Percentiles rank a stretch among this genome's conserved stretches.
Conservation (phyloP, 1,140 invertebrate genomes). For the Hydropsyche tenuis region DNA sequence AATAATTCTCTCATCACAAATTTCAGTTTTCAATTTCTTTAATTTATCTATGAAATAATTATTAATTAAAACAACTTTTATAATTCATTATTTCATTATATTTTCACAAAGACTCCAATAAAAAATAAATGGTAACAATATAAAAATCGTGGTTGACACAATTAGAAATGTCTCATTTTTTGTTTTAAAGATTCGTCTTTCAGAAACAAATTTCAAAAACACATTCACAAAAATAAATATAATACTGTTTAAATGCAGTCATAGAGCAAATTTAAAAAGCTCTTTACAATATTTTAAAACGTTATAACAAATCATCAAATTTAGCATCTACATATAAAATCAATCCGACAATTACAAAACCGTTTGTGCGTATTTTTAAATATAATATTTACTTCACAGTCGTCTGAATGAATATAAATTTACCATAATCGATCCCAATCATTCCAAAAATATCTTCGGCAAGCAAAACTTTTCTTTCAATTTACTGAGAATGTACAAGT, state of each 20-base stretch:
- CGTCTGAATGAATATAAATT: neutral
- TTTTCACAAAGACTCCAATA: slow-evolving; percentile 22
- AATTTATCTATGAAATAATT: too few relatives aligned
- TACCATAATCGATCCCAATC: neutral
- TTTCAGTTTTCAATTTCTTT: too few relatives aligned
- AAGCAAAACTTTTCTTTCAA: neutral
- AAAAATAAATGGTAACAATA: neutral
- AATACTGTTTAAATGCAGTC: slow-evolving; percentile 34
- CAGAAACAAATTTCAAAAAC: slow-evolving; percentile 5
- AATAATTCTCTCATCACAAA: too few relatives aligned
- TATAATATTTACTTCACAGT: neutral
- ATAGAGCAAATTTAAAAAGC: neutral
- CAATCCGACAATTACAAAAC: too few relatives aligned
- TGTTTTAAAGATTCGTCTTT: too few relatives aligned
- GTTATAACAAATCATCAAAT: too few relatives aligned
- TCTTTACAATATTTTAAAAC: too few relatives aligned
- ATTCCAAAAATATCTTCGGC: neutral
- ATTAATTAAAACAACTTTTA: neutral
- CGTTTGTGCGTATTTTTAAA: too few relatives aligned
- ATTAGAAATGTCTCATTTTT: neutral
- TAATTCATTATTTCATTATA: slow-evolving; percentile 1
- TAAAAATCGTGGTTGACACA: neutral
- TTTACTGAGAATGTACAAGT: neutral
- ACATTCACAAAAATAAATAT: slow-evolving; percentile 35
- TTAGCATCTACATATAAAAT: too few relatives aligned